These are phyloP conservation scores for Spheniscus mendiculus DNA, from an alignment of 2,113 vertebrate species.

Conservation along the genomic window DNA sequence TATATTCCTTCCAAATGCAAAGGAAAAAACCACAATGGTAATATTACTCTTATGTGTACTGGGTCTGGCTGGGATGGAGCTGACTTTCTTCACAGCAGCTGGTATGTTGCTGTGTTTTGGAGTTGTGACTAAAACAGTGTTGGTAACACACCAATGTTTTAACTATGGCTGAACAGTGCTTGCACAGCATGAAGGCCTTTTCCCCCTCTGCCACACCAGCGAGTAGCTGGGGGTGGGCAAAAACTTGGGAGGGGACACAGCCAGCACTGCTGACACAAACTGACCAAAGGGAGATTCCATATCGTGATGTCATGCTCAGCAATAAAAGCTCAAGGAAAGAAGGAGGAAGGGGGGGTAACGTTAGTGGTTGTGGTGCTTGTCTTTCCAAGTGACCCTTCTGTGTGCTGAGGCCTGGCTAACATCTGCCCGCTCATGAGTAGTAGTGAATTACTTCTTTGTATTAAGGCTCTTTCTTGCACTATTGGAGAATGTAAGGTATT, in stretches of 20 bases:
- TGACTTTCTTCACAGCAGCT: not conserved
- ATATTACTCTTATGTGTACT: not conserved
- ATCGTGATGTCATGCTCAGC: rapidly evolving
- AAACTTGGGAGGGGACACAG: not conserved
- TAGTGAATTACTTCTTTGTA: not conserved
- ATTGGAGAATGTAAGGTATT: not conserved
- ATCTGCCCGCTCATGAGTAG: not conserved
- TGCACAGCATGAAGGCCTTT: not conserved
- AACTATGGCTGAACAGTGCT: not conserved
- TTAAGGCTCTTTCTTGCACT: not conserved
- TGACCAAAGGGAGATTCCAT: not conserved
- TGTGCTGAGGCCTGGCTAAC: not conserved
- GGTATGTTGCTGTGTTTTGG: not conserved
- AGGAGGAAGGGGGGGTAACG: not conserved
- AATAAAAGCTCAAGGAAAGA: not conserved
- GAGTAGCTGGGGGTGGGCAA: not conserved
- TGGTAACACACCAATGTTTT: not conserved
- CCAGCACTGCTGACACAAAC: not conserved
- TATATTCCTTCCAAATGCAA: not conserved
- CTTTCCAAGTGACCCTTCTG: not conserved
- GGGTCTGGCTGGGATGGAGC: not conserved
- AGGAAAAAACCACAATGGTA: not conserved
- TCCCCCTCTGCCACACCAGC: not conserved
- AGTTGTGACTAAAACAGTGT: not conserved
- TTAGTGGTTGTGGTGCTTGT: not conserved